phyloP scores from a whole-genome alignment of 2,888 invertebrate species.

The Drosophila setosimentum region DNA sequence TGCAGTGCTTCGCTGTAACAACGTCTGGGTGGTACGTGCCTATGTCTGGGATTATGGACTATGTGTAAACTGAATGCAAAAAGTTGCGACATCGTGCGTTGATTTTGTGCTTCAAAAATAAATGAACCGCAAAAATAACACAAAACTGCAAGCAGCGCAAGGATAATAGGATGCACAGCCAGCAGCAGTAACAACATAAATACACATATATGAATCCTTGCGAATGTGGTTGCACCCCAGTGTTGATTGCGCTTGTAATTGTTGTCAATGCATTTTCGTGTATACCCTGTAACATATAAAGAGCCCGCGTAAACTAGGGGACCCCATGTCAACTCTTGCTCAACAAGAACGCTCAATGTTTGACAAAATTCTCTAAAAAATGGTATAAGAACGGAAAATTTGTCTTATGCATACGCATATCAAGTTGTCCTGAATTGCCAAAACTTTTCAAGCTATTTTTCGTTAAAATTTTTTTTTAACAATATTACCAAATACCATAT shows the following conservation, averaged over 20 bases:
- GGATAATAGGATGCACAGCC: conserved; percentile 21
- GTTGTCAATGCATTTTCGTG: conserved; percentile 37
- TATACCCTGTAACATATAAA: background rate
- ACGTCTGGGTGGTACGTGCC: conserved; percentile 61
- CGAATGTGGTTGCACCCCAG: conserved; percentile 3
- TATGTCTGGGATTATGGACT: conserved; percentile 59
- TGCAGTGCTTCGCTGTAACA: conserved; percentile 6
- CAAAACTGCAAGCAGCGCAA: conserved; percentile 35
- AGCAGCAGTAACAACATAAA: background rate
- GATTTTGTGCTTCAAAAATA: conserved; percentile 69
- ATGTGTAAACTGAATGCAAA: conserved; percentile 71
- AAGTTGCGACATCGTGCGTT: conserved; percentile 64
- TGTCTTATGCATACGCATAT: background rate
- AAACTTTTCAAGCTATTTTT: background rate
- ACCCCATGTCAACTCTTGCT: background rate
- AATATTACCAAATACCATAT: background rate
- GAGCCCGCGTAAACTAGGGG: too few species aligned
- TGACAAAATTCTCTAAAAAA: background rate
- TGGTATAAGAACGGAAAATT: background rate
- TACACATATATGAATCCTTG: background rate
- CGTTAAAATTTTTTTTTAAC: background rate
- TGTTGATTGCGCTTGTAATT: conserved; percentile 46
- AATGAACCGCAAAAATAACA: conserved; percentile 67
- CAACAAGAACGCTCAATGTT: background rate
- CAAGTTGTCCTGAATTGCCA: background rate